Conservation (phyloP, 1,140 invertebrate species). For the Anoplophora glabripennis region DNA sequence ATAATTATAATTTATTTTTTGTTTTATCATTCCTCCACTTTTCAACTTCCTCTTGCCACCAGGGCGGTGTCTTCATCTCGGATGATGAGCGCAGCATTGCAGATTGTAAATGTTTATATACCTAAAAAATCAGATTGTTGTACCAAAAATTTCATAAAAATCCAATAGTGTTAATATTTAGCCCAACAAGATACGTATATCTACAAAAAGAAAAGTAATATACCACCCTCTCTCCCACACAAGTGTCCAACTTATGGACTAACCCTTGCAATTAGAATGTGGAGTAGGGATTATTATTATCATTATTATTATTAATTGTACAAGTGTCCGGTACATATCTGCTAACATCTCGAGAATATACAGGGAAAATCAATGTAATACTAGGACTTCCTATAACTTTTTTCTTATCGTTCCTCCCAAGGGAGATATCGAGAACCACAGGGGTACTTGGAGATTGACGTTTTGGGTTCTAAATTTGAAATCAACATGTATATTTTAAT, state of each 20-base stretch:
- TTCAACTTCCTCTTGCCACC: slow-evolving; percentile 58
- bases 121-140: slow-evolving; percentile 50
- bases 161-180: slow-evolving; percentile 58
- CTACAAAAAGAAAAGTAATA: not conserved
- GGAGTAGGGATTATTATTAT: not conserved
- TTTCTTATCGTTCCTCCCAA: too few species aligned
- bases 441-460: too few species aligned
- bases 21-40: too few species aligned
- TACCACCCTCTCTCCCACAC: too few species aligned
- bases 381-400: too few species aligned
- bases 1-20: too few species aligned
- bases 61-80: slow-evolving; percentile 54
- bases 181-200: slow-evolving; percentile 29
- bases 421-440: too few species aligned
- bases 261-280: not conserved
- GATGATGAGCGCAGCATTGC: slow-evolving; percentile 55
- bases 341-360: too few species aligned
- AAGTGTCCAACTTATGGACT: too few species aligned
- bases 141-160: not conserved
- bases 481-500: too few species aligned
- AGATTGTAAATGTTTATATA: slow-evolving; percentile 60
- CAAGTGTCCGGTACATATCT: slow-evolving; percentile 43
- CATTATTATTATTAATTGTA: not conserved
- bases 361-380: too few species aligned
- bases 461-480: too few species aligned